Percentiles rank a stretch among this genome's conserved stretches.
Conservation (phyloP, 2,888 invertebrate species). For the Papilio demoleus region DNA sequence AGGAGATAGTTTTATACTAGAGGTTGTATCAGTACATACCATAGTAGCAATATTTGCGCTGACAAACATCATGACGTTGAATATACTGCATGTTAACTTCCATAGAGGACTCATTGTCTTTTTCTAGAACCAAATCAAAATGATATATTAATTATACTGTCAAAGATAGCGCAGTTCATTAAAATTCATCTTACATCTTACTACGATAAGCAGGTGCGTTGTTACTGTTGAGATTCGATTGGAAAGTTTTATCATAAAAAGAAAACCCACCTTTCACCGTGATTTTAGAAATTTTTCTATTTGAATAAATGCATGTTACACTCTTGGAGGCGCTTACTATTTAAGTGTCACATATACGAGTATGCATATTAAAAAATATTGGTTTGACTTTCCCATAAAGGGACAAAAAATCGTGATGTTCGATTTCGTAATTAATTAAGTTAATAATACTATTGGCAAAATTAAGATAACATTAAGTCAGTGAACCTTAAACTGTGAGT, state of each 20-base stretch:
- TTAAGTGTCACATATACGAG: neutral
- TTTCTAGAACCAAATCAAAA: slow-evolving; percentile 58
- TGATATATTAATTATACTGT: neutral
- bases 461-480: neutral
- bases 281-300: slow-evolving; percentile 19
- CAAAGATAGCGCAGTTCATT: neutral
- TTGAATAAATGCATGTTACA: slow-evolving; percentile 12
- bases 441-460: neutral
- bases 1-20: neutral
- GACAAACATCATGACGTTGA: slow-evolving; percentile 70
- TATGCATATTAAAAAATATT: neutral
- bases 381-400: neutral
- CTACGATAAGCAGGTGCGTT: slow-evolving; percentile 18
- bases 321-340: neutral
- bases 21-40: slow-evolving; percentile 55
- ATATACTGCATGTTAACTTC: slow-evolving; percentile 68
- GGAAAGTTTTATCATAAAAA: slow-evolving; percentile 28
- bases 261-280: slow-evolving; percentile 17
- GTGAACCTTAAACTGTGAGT: slow-evolving; percentile 66
- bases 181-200: neutral
- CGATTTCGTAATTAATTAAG: neutral
- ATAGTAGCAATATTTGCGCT: slow-evolving; percentile 68
- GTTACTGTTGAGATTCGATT: neutral
- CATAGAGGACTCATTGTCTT: slow-evolving; percentile 67
- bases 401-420: neutral